phyloP scores from a whole-genome alignment of 1,140 invertebrate species.

The Atta cephalotes region DNA sequence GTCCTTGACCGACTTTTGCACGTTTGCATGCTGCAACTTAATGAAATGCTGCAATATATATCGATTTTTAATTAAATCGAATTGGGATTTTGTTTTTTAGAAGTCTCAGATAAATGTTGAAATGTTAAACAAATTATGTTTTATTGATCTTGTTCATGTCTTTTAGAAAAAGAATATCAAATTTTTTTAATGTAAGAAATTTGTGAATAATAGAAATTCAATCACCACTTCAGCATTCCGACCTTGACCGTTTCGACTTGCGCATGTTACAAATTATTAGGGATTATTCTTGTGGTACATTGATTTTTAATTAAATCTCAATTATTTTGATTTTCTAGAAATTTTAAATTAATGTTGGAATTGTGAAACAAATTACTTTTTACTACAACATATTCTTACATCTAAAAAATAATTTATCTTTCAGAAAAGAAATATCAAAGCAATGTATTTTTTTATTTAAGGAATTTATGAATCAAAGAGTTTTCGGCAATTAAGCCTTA shows the following conservation, averaged over 20 bases:
- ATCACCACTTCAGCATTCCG: too few relatives aligned
- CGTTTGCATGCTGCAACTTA: not conserved
- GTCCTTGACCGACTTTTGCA: not conserved
- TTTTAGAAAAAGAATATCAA: not conserved
- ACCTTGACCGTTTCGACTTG: not conserved
- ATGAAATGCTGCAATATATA: too few relatives aligned
- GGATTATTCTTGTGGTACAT: not conserved
- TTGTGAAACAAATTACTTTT: not conserved
- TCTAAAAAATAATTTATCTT: not conserved
- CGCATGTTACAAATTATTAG: not conserved
- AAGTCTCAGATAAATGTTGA: not conserved
- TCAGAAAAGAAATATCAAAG: not conserved
- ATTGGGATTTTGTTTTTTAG: not conserved
- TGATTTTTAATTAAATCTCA: not conserved
- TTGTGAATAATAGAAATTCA: not conserved
- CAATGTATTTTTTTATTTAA: not conserved
- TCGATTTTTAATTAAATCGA: not conserved
- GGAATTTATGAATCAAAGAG: too few relatives aligned
- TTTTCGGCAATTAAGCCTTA: too few relatives aligned
- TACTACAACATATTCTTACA: not conserved
- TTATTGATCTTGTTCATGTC: not conserved
- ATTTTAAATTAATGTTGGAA: not conserved
- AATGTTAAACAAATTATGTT: not conserved
- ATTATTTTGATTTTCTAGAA: conserved; percentile 10
- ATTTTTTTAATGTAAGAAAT: not conserved